Evolutionary conservation across 2,113 vertebrate genomes (phyloP).

Genomic region (Rhea americana): DNA sequence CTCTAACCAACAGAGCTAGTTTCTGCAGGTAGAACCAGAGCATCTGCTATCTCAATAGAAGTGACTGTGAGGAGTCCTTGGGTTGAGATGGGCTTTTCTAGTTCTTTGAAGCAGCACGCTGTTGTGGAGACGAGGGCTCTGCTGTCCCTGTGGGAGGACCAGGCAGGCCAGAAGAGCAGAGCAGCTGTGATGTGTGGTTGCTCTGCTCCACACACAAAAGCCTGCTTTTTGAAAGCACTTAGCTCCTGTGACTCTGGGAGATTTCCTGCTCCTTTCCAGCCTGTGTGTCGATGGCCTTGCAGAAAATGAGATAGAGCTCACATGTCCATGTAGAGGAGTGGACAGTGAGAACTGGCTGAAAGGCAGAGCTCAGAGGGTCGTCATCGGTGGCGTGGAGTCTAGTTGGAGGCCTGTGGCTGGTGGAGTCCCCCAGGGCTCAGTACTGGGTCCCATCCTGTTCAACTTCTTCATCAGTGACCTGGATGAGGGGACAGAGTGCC

Average conservation of each 20-base stretch:
- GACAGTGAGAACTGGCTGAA: too few species aligned
- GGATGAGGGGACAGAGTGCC: too few species aligned
- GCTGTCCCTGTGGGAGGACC: neutral
- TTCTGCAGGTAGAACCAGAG: too few species aligned
- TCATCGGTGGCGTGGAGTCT: too few species aligned
- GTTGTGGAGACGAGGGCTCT: neutral
- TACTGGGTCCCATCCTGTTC: too few species aligned
- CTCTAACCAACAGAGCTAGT: too few species aligned
- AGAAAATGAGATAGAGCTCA: neutral
- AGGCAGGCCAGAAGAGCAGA: neutral
- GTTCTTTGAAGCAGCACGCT: neutral
- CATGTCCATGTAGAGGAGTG: rapidly evolving
- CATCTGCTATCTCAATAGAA: neutral
- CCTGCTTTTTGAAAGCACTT: neutral
- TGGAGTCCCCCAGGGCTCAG: too few species aligned
- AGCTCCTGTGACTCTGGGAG: neutral
- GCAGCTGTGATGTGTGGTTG: neutral
- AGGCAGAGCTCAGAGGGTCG: too few species aligned
- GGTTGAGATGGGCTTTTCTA: neutral
- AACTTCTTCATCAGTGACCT: too few species aligned
- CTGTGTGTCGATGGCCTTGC: neutral
- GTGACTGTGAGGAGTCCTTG: neutral
- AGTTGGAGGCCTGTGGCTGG: too few species aligned
- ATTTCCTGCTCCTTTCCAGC: neutral
- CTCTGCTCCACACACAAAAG: neutral